Evolutionary conservation across 2,113 vertebrate species (phyloP).

Genomic region (Varanus komodoensis): DNA sequence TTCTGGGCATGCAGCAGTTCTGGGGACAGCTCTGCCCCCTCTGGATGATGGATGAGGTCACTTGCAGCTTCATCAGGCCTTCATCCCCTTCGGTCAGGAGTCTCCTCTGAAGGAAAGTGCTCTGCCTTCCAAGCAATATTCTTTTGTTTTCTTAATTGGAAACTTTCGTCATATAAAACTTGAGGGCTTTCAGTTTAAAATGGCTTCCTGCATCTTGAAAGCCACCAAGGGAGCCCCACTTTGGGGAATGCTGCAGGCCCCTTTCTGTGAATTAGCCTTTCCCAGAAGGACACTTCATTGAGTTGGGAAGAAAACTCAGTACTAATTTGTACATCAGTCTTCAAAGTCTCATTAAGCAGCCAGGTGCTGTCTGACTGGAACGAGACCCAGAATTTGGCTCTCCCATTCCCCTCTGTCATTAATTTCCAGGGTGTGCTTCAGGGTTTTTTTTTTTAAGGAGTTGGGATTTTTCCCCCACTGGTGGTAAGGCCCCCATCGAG

Average conservation of each 20-base stretch:
- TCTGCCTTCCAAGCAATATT: not conserved
- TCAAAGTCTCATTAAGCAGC: slow-evolving; percentile 32
- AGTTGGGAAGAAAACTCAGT: slow-evolving; percentile 8
- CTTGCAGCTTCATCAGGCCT: slow-evolving; percentile 19
- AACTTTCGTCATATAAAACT: not conserved
- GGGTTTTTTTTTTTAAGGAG: not conserved
- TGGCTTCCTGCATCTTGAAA: not conserved
- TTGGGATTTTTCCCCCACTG: not conserved
- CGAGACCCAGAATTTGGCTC: slow-evolving; percentile 21
- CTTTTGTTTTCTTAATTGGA: slow-evolving; percentile 14
- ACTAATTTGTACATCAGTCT: slow-evolving; percentile 16
- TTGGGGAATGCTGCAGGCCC: not conserved
- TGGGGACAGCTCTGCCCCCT: not conserved
- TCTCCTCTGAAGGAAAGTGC: slow-evolving; percentile 40
- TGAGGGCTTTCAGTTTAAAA: slow-evolving; percentile 1
- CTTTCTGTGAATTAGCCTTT: slow-evolving; percentile 24
- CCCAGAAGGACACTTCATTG: slow-evolving; percentile 26
- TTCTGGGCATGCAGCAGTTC: not conserved
- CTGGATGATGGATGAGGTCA: slow-evolving; percentile 40
- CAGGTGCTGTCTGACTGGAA: slow-evolving; percentile 36
- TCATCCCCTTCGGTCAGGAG: not conserved
- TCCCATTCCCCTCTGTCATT: not conserved
- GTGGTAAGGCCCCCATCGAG: not conserved
- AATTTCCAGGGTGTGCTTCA: slow-evolving; percentile 25
- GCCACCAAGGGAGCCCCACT: not conserved